Percentiles rank a stretch among this genome's conserved stretches.
phyloP scores from a whole-genome alignment of 2,888 invertebrate genomes.

The Pterostichus madidus region DNA sequence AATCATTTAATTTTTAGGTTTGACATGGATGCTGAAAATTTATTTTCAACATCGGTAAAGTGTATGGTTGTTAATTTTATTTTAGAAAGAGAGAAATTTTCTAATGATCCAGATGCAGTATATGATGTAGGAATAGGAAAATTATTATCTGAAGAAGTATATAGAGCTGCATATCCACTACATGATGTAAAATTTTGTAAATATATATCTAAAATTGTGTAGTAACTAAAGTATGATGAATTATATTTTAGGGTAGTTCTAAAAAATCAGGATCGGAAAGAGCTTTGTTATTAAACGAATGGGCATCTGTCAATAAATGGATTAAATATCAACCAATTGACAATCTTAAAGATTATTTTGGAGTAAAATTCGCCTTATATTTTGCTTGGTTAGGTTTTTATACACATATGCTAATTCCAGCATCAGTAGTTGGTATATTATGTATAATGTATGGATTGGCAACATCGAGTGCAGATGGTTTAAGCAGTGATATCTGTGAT shows the following conservation, averaged over 20 bases:
- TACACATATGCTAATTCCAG: constrained; percentile 89
- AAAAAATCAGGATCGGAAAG: constrained; percentile 77
- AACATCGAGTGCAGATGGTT: constrained; percentile 77
- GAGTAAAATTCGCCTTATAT: constrained; percentile 88
- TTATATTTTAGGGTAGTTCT: constrained; percentile 79
- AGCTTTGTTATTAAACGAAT: constrained; percentile 82
- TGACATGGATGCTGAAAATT: constrained; percentile 82
- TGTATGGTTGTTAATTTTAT: constrained; percentile 87
- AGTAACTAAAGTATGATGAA: constrained; percentile 68
- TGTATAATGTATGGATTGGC: constrained; percentile 82
- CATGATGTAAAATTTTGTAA: constrained; percentile 83
- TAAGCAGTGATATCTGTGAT: constrained; percentile 81
- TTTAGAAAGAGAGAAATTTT: constrained; percentile 84
- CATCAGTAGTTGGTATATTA: constrained; percentile 83
- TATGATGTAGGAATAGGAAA: constrained; percentile 85
- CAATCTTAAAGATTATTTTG: constrained; percentile 88
- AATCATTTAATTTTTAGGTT: constrained; percentile 77
- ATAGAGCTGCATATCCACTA: constrained; percentile 86
- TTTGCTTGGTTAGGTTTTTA: constrained; percentile 93
- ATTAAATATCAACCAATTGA: constrained; percentile 88
- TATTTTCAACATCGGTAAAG: constrained; percentile 84
- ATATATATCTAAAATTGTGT: background rate
- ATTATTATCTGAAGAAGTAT: constrained; percentile 82
- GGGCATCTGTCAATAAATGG: constrained; percentile 85
- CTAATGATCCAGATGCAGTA: constrained; percentile 77